These are phyloP conservation scores for Gastrophysa polygoni DNA, from an alignment of 2,888 invertebrate genomes.

Conservation along the genomic window DNA sequence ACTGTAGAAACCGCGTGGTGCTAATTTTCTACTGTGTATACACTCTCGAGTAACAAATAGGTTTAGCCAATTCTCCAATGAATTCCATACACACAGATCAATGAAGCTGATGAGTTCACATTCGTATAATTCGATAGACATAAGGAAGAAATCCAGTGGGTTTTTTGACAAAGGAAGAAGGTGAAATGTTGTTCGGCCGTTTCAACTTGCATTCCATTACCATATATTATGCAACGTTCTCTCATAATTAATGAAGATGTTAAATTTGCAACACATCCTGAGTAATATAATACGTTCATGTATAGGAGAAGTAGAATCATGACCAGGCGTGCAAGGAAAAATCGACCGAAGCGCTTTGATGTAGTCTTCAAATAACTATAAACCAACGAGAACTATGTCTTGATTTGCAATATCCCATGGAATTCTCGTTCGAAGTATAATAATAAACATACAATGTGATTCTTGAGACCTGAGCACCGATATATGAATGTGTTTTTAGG, in stretches of 20 bases:
- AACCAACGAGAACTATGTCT: background rate
- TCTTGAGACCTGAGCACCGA: too few relatives aligned
- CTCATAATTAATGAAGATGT: constrained; percentile 18
- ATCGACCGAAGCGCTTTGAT: background rate
- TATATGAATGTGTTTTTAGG: too few relatives aligned
- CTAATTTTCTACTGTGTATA: too few relatives aligned
- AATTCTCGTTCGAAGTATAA: too few relatives aligned
- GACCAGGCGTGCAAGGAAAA: background rate
- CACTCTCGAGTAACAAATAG: too few relatives aligned
- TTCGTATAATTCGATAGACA: too few relatives aligned
- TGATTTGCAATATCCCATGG: background rate
- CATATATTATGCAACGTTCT: constrained; percentile 9
- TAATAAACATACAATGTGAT: too few relatives aligned
- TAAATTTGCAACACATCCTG: constrained; percentile 13
- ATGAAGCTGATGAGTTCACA: too few relatives aligned
- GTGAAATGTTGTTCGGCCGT: background rate
- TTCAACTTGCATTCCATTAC: constrained; percentile 2
- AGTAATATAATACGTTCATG: constrained; percentile 16
- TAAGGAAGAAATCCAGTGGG: background rate
- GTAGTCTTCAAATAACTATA: background rate
- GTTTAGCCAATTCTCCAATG: too few relatives aligned
- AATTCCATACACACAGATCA: too few relatives aligned
- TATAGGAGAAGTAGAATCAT: background rate
- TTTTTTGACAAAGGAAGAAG: too few relatives aligned
- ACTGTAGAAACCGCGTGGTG: too few relatives aligned